These are phyloP conservation scores for Lethenteron camtschaticum DNA, from an alignment of 2,113 vertebrate genomes.

Conservation along the genomic window DNA sequence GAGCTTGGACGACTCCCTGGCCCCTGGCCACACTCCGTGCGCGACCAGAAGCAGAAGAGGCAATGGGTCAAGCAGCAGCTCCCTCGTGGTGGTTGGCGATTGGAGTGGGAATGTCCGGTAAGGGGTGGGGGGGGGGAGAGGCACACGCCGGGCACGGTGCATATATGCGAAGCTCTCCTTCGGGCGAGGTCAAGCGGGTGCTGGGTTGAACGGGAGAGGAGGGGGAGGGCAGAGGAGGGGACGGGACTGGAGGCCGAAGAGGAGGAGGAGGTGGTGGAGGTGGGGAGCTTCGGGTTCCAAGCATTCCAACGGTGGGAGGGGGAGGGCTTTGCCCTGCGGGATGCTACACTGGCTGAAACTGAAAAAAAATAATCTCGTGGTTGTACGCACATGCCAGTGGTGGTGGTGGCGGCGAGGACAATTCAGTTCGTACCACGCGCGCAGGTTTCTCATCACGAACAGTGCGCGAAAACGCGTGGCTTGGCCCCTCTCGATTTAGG, in stretches of 20 bases:
- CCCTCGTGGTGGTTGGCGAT: no score
- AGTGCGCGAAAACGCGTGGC: constrained; percentile 5
- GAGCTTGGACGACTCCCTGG: no score
- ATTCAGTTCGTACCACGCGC: neutral
- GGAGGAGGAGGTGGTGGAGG: constrained; percentile 13
- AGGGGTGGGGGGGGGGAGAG: no score
- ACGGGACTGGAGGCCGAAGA: neutral
- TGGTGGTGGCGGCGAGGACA: neutral
- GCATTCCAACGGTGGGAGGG: neutral
- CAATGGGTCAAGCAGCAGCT: no score
- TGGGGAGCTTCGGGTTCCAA: no score
- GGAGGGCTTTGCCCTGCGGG: neutral
- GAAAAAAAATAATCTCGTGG: neutral
- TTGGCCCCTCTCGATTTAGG: neutral
- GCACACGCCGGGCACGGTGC: no score
- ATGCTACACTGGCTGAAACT: constrained; percentile 2
- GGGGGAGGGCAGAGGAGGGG: neutral
- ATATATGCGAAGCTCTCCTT: neutral
- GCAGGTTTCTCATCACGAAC: constrained; percentile 1
- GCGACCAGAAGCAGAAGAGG: no score
- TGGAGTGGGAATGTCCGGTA: no score
- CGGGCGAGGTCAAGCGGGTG: neutral
- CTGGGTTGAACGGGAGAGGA: constrained; percentile 1
- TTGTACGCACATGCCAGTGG: neutral
- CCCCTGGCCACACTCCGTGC: no score